These are phyloP conservation scores for Megaleporinus macrocephalus DNA, from an alignment of 2,113 vertebrate genomes.

Conservation along the genomic window DNA sequence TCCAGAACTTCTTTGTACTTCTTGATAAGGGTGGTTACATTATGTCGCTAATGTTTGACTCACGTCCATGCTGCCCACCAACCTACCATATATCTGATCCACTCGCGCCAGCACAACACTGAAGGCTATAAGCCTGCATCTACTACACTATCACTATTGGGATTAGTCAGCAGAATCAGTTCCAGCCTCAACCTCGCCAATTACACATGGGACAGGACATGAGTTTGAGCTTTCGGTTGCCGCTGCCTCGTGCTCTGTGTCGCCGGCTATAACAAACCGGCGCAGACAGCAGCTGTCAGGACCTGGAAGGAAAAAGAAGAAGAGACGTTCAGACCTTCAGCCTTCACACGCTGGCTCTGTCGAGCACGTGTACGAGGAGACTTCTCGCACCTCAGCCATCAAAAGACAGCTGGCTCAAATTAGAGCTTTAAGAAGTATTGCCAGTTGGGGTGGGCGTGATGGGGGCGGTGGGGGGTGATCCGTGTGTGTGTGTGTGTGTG, in stretches of 20 bases:
- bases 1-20: too few relatives aligned
- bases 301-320: neutral
- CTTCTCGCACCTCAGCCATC: conserved; percentile 1
- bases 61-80: too few relatives aligned
- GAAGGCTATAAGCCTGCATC: too few relatives aligned
- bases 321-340: neutral
- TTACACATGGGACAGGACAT: neutral
- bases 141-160: neutral
- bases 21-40: too few relatives aligned
- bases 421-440: conserved; percentile 24
- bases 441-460: neutral
- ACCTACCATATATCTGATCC: too few relatives aligned
- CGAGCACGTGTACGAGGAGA: conserved; percentile 13
- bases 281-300: neutral
- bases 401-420: conserved; percentile 29
- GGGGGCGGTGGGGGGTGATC: too few relatives aligned
- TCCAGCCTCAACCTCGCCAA: neutral
- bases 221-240: neutral
- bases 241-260: neutral
- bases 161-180: neutral
- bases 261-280: neutral
- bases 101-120: too few relatives aligned
- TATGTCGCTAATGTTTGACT: too few relatives aligned
- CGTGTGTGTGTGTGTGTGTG: neutral
- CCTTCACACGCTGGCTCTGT: neutral